These are phyloP conservation scores for Geodia barretti DNA, from an alignment of 37 sponge, comb jelly and placozoan genomes.

Conservation along the genomic window DNA sequence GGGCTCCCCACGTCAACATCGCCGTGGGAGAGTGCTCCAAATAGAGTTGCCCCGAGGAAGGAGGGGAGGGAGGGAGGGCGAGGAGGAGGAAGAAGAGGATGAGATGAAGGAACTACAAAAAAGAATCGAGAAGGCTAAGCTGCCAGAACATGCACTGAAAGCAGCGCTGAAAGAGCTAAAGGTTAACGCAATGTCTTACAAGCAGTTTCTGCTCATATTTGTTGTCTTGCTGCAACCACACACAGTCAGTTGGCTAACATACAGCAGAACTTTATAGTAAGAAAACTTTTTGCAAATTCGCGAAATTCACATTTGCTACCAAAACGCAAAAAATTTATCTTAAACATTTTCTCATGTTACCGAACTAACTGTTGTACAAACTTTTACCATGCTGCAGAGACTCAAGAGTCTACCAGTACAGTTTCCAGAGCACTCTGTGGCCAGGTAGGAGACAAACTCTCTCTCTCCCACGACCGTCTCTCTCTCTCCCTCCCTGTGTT, in stretches of 20 bases:
- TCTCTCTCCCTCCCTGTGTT: not conserved
- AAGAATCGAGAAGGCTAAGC: constrained; percentile 22
- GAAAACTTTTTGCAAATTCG: not conserved
- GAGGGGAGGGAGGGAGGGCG: not conserved
- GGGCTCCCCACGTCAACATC: not conserved
- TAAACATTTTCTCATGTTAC: not conserved
- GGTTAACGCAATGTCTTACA: no score
- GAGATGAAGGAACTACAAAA: constrained; percentile 56
- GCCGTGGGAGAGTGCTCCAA: not conserved
- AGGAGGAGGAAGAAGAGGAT: constrained; percentile 37
- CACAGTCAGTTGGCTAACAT: no score
- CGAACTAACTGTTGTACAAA: no score
- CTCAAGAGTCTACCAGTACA: constrained; percentile 66
- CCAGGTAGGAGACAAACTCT: constrained; percentile 32
- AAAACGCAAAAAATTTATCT: no score
- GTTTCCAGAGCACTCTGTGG: constrained; percentile 81
- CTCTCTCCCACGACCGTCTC: not conserved
- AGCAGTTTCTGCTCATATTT: no score
- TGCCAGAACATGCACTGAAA: constrained; percentile 74
- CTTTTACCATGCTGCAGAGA: no score
- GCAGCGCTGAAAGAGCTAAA: constrained; percentile 62
- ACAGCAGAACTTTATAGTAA: no score
- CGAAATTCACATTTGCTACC: not conserved
- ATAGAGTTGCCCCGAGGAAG: not conserved
- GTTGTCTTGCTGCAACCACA: not conserved